Conservation (phyloP, 2,113 vertebrate species). For the Labeo rohita region DNA sequence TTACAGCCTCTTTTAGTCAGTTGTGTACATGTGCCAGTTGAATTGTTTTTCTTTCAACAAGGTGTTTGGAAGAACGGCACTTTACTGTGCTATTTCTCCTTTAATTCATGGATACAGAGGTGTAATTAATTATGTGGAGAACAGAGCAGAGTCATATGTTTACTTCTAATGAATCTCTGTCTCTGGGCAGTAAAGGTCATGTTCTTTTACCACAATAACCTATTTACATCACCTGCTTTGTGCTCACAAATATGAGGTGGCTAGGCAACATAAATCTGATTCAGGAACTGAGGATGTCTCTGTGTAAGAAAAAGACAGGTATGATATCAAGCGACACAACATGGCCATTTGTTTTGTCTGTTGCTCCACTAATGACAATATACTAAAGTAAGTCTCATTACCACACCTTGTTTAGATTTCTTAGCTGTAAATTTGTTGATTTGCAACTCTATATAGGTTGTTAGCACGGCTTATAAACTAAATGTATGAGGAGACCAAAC, state of each 20-base stretch:
- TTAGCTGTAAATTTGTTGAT: neutral
- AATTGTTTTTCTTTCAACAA: neutral
- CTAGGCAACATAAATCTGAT: constrained; percentile 5
- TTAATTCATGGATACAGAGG: neutral
- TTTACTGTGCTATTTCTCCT: neutral
- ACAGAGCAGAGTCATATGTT: neutral
- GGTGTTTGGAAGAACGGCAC: neutral
- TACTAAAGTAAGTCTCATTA: neutral
- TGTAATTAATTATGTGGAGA: neutral
- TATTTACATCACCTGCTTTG: constrained; percentile 23
- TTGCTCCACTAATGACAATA: neutral
- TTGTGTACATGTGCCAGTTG: neutral
- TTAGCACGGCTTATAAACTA: neutral
- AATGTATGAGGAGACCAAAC: neutral
- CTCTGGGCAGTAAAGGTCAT: constrained; percentile 20
- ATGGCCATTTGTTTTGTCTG: neutral
- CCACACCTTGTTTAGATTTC: neutral
- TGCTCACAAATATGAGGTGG: neutral
- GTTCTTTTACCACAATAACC: constrained; percentile 31
- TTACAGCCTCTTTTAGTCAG: neutral
- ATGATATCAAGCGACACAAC: neutral
- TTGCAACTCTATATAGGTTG: neutral
- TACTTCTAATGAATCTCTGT: constrained; percentile 11
- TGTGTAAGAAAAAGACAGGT: neutral
- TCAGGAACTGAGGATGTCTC: neutral